Base-by-base conservation (phyloP, 2,113 vertebrate genomes). In the Eurystomus gularis region DNA sequence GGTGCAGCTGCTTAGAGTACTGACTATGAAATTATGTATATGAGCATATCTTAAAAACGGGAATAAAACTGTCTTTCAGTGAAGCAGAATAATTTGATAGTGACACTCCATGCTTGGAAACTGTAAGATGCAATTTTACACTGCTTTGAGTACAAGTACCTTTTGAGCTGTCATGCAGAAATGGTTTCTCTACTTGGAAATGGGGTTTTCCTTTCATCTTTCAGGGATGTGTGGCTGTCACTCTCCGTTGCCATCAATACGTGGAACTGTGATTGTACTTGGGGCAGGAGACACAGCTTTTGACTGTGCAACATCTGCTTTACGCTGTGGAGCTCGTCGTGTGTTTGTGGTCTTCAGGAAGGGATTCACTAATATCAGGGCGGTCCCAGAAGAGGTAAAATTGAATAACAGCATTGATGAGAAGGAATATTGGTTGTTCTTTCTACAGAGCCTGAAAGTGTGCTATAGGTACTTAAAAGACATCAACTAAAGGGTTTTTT, bases 241-340 rank as follows among this genome's bases (percentile, higher is more conserved):
- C 75, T 97, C 98, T 68, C 88, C 98, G 17, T 96, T 99, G 97
- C 99, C 99, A 19, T 97, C 98, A 66, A 42, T 99, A 55, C 97
- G 78, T 86, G 99, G 99, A n/a, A 96, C 97, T 6, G 99, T 99
- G 96, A 98, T 99, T 48, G 99, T 99, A 46, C 97, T 99, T 9
- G 99, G 99, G 48, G 98, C 99, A 10, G 99, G 99, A 69, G 99
- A 99, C 98, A 99, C 99, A 2, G 99, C 99, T 28, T 99, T 99
- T 78, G 99, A 99, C 98, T 99, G 99, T 40, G 99, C 99, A 37
- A 99, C 99, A 44, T 99, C 99, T 25, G 99, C 99, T 61, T 97
- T 99, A 61, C 99, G 99, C 85, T 99, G 99, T 33, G 99, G 99
- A 80, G 99, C 99, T 95, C 98, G 85, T 19, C 98, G 98, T 2